These are phyloP conservation scores for Acridotheres tristis DNA, from an alignment of 2,797 vertebrate genomes.

Conservation along the genomic window DNA sequence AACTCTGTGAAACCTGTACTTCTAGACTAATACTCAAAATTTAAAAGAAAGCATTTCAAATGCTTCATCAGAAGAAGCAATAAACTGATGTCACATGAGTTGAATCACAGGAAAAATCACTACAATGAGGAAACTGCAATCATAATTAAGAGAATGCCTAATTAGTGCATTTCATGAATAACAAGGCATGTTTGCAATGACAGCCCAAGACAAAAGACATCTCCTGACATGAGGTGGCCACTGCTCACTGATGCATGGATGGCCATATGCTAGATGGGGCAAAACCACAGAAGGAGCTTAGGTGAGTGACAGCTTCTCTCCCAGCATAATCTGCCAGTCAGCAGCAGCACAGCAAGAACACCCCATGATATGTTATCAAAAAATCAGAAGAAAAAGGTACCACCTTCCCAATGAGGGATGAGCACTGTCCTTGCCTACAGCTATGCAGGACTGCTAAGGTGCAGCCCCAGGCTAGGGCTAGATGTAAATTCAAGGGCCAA, in stretches of 20 bases:
- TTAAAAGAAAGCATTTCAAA: background rate
- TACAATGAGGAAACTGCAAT: slow-evolving; percentile 64
- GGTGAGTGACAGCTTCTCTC: background rate
- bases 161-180: slow-evolving; percentile 61
- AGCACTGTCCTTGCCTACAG: background rate
- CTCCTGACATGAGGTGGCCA: background rate
- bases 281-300: background rate
- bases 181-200: slow-evolving; percentile 43
- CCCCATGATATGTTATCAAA: fast-evolving
- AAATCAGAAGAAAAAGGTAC: background rate
- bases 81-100: slow-evolving; percentile 37
- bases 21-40: background rate
- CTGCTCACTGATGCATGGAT: background rate
- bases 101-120: slow-evolving; percentile 42
- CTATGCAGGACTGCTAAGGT: background rate
- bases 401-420: background rate
- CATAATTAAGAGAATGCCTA: slow-evolving; percentile 64
- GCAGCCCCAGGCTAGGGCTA: background rate
- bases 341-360: background rate
- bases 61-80: slow-evolving; percentile 23
- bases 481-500: background rate
- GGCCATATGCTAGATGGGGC: background rate
- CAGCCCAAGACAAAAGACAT: background rate
- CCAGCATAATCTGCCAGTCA: background rate
- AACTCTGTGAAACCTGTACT: background rate